Conservation (phyloP, 2,113 vertebrate species). For the Dasyurus viverrinus region DNA sequence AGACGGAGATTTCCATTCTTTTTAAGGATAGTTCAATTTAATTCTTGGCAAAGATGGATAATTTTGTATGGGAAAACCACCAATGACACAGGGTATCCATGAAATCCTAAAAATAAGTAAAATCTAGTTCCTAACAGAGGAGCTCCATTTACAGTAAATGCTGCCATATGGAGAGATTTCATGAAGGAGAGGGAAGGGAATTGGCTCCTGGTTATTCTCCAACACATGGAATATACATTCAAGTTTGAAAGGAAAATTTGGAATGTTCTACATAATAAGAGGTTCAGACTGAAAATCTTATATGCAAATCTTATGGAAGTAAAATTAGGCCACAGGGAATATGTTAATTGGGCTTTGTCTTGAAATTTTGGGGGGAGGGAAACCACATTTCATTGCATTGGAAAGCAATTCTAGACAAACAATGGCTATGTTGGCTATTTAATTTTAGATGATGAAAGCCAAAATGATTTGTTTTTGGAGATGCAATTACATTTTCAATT, state of each 20-base stretch:
- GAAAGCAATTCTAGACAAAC: background rate
- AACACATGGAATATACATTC: background rate
- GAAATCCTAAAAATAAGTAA: constrained; percentile 5
- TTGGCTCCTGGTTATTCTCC: background rate
- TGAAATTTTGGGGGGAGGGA: background rate
- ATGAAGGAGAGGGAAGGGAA: background rate
- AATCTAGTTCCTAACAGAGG: background rate
- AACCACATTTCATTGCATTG: constrained; percentile 28
- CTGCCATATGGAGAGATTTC: background rate
- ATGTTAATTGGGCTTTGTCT: background rate
- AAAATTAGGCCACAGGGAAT: background rate
- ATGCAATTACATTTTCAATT: background rate
- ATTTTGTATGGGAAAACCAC: background rate
- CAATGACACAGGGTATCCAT: background rate
- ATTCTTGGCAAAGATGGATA: background rate
- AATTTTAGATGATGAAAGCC: constrained; percentile 18
- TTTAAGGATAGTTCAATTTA: constrained; percentile 25
- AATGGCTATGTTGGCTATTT: background rate
- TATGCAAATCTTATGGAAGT: background rate
- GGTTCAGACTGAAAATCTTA: constrained; percentile 33
- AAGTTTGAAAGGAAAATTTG: constrained; percentile 25
- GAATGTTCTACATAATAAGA: background rate
- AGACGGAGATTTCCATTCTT: background rate
- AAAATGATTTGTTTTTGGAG: background rate
- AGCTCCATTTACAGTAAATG: background rate